These are phyloP conservation scores for Rotaria macrura DNA, from an alignment of 2,888 invertebrate genomes.

Conservation along the genomic window DNA sequence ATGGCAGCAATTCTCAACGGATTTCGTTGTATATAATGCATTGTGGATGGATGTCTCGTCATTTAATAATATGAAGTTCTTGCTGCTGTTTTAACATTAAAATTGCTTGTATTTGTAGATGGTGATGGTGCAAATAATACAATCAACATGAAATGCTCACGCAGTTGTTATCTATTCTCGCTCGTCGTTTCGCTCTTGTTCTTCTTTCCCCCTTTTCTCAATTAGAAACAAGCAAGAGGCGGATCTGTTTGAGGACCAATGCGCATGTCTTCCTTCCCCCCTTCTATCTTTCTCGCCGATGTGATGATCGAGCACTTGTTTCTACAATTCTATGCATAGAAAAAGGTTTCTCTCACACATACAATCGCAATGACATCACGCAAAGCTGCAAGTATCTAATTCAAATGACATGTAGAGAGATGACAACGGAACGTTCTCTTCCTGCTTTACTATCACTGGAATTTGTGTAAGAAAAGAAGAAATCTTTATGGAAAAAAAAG, in stretches of 20 bases:
- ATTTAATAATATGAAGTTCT: not conserved
- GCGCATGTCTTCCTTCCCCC: not conserved
- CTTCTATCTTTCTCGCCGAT: not conserved
- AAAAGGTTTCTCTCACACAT: not conserved
- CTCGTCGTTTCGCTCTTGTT: not conserved
- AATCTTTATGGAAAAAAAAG: not conserved
- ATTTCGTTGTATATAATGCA: not conserved
- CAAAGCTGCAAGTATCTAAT: constrained; percentile 1
- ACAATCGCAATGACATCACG: not conserved
- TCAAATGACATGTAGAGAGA: constrained; percentile 12
- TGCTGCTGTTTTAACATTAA: not conserved
- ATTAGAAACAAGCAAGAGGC: not conserved
- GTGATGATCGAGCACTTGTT: constrained; percentile 3
- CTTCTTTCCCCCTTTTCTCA: not conserved
- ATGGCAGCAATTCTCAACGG: not conserved
- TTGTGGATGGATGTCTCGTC: not conserved
- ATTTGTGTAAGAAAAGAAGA: not conserved
- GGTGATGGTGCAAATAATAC: constrained; percentile 19
- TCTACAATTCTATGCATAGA: not conserved
- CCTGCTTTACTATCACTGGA: not conserved
- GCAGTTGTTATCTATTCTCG: not conserved
- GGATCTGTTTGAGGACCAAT: not conserved
- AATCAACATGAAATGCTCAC: constrained; percentile 12
- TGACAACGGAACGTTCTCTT: constrained; percentile 1
- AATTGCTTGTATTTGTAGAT: not conserved